Evolutionary conservation across 1,140 invertebrate genomes (phyloP), one percentile per base, ranked within the genome.

Genomic region (Phthorimaea operculella): DNA sequence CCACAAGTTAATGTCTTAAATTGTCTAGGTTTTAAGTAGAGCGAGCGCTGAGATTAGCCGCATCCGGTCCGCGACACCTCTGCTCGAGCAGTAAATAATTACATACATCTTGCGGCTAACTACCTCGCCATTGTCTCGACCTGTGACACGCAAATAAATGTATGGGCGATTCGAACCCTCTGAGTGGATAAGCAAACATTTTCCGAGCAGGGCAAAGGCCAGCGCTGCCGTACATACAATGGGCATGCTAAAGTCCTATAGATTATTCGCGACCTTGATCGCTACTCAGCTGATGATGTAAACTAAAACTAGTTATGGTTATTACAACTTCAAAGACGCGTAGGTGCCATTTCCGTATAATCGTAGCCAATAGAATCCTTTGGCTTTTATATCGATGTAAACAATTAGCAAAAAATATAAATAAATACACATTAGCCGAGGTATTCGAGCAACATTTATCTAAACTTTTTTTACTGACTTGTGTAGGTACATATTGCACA

Each of bases 71-170:
- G 10, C 36, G 36, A n/a, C 36, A 39, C 36, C n/a, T 39, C 36
- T 39, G 36, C 36, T 39, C 36, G 36, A n/a, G 36, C 36, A 39
- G 36, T n/a, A 39, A 39, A 39, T 39, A 39, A 39, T 39, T 39
- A 39, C 36, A 39, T n/a, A n/a, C n/a, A 39, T 39, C 36, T 39
- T 39, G 10, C 10, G 10, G 36, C 36, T 39, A 39, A 39, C 36
- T 39, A 39, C 36, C n/a, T n/a, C 36, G 10, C 36, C 36, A 39
- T 39, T 39, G 36, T 39, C 36, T 39, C n/a, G 36, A 39, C 36
- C n/a, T 39, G 36, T 39, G 10, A 39, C 36, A 39, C 36, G 10
- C 36, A 39, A 39, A 39, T 39, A 39, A 39, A 39, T n/a, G 3
- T n/a, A 39, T 39, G 10, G 10, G 36, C 36, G n/a, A 39, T 12